These are phyloP conservation scores for Helicolenus hilgendorfi DNA, from an alignment of 2,797 vertebrate species.

Conservation along the genomic window DNA sequence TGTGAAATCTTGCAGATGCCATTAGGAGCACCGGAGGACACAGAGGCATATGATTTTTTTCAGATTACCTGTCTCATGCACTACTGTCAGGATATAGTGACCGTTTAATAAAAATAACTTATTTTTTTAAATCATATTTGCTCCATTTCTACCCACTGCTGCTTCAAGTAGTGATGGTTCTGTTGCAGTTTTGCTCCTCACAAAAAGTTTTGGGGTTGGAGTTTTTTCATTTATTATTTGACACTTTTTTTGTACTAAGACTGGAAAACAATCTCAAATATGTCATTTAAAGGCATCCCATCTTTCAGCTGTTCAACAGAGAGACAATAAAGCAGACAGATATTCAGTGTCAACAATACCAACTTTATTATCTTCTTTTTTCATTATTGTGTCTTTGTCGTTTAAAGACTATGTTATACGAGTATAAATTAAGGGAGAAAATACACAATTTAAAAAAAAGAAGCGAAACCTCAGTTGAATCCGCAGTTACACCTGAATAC, in stretches of 20 bases:
- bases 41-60: too few species aligned
- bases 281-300: background rate
- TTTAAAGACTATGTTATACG: slow-evolving; percentile 82
- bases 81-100: too few species aligned
- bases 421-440: slow-evolving; percentile 85
- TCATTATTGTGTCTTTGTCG: slow-evolving; percentile 73
- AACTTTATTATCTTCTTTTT: slow-evolving; percentile 84
- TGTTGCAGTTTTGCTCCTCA: background rate
- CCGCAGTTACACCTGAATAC: slow-evolving; percentile 71
- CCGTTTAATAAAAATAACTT: too few species aligned
- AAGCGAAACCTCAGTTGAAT: slow-evolving; percentile 62
- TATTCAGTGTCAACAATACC: slow-evolving; percentile 80
- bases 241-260: background rate
- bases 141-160: too few species aligned
- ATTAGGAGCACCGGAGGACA: too few species aligned
- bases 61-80: too few species aligned
- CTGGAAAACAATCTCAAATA: background rate
- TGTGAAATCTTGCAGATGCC: too few species aligned
- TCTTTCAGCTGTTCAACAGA: background rate
- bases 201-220: background rate
- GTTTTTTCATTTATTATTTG: background rate
- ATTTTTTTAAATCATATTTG: too few species aligned
- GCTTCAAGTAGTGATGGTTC: background rate
- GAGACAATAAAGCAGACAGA: slow-evolving; percentile 46
- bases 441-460: slow-evolving; percentile 67